Conservation (phyloP, 2,797 vertebrate species). For the Gephyroberyx darwinii region DNA sequence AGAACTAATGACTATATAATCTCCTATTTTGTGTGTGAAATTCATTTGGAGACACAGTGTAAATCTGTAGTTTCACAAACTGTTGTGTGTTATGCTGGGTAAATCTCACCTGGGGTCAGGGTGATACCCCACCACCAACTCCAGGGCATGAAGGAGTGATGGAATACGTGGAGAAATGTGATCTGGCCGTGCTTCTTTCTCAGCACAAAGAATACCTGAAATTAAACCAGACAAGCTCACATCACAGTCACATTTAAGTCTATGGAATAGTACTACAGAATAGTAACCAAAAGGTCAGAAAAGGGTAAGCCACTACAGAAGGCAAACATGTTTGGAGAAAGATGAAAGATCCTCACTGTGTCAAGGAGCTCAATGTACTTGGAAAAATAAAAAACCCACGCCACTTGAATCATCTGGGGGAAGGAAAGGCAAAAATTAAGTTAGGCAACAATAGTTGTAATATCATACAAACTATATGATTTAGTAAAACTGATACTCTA, state of each 20-base stretch:
- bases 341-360: constrained; percentile 84
- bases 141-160: constrained; percentile 97
- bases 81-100: not conserved
- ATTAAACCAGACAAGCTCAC: not conserved
- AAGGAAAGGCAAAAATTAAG: constrained; percentile 4
- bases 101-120: constrained; percentile 89
- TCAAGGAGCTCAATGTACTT: constrained; percentile 95
- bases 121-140: constrained; percentile 99
- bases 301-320: not conserved
- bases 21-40: too few species aligned
- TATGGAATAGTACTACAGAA: not conserved
- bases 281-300: not conserved
- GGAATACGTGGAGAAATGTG: constrained; percentile 97
- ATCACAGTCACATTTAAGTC: not conserved
- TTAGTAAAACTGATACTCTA: too few species aligned
- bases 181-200: constrained; percentile 97
- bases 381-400: constrained; percentile 94
- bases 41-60: not conserved
- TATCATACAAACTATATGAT: too few species aligned
- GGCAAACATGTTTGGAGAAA: not conserved
- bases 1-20: too few species aligned
- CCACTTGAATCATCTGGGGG: constrained; percentile 90
- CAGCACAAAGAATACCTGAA: constrained; percentile 94
- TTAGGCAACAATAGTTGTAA: not conserved
- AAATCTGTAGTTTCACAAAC: not conserved